Evolutionary conservation across 2,113 vertebrate genomes (phyloP).

Genomic region (Dryoscopus gambensis): DNA sequence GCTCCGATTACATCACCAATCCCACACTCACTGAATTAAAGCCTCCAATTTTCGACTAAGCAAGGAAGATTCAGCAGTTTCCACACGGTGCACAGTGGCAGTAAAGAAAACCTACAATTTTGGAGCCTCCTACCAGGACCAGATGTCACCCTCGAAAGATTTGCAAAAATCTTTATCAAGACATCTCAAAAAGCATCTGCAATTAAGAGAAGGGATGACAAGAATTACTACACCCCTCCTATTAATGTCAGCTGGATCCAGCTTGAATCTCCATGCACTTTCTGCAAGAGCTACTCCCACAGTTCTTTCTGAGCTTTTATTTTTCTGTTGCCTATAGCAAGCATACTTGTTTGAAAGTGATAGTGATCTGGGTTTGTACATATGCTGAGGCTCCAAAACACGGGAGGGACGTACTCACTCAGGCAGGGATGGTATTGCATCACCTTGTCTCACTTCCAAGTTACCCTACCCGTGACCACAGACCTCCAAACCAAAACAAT

Average conservation of each 20-base stretch:
- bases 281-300: background rate
- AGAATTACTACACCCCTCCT: background rate
- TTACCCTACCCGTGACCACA: background rate
- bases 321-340: background rate
- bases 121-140: background rate
- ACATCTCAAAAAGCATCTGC: background rate
- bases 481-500: background rate
- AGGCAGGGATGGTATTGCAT: background rate
- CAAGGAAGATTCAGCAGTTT: background rate
- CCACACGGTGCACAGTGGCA: background rate
- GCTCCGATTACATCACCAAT: background rate
- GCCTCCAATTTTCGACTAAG: background rate
- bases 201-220: conserved; percentile 11
- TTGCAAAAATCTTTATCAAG: background rate
- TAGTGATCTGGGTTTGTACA: background rate
- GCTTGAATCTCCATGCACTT: background rate
- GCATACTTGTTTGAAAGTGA: background rate
- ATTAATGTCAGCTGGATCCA: background rate
- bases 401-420: fast-evolving
- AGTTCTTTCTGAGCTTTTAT: background rate
- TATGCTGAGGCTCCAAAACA: background rate
- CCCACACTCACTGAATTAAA: background rate
- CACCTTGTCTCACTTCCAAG: background rate
- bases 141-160: background rate
- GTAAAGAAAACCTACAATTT: background rate